phyloP scores from a whole-genome alignment of 2,113 vertebrate species.

The Vombatus ursinus region DNA sequence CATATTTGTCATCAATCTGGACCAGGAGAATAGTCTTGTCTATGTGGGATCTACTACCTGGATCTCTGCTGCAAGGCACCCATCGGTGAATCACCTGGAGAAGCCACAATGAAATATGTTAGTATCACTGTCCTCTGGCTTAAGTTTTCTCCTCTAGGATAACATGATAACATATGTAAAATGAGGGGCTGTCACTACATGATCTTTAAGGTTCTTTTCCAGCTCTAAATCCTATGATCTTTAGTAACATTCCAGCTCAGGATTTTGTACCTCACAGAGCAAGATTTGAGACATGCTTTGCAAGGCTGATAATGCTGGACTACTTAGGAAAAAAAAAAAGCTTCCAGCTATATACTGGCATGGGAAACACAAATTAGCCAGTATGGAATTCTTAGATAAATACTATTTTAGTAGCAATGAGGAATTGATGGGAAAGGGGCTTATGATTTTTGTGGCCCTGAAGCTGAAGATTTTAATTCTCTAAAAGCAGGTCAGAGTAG shows the following conservation, averaged over 20 bases:
- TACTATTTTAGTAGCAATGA: background rate
- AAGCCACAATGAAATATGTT: background rate
- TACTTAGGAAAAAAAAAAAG: background rate
- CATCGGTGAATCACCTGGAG: slow-evolving; percentile 99
- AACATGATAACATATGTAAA: background rate
- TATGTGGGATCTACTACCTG: slow-evolving; percentile 95
- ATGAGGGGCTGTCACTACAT: background rate
- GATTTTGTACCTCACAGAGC: background rate
- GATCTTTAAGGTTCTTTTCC: background rate
- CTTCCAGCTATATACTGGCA: background rate
- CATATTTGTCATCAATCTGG: slow-evolving; percentile 98
- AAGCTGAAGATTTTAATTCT: background rate
- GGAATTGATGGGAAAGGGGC: background rate
- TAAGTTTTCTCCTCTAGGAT: background rate
- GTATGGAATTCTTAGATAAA: background rate
- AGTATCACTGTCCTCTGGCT: background rate
- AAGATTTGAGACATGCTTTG: background rate
- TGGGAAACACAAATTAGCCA: background rate
- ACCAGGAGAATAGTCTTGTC: slow-evolving; percentile 99
- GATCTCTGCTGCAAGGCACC: slow-evolving; percentile 99
- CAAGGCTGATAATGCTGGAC: background rate
- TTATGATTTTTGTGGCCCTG: background rate
- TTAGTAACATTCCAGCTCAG: background rate
- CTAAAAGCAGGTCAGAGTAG: background rate
- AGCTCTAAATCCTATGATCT: background rate